phyloP scores from a whole-genome alignment of 2,113 vertebrate genomes.

The Aegithalos caudatus region DNA sequence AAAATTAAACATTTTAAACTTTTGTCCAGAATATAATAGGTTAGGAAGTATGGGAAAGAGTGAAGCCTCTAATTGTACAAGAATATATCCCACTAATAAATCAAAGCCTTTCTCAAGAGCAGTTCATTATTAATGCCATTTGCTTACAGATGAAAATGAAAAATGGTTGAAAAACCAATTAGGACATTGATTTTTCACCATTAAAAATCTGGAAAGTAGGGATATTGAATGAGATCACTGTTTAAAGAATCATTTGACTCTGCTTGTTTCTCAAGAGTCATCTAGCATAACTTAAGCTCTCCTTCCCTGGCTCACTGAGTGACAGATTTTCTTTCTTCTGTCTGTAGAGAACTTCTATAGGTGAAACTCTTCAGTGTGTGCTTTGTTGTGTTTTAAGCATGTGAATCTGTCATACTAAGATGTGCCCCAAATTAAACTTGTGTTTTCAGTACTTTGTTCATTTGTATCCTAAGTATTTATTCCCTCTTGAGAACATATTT shows the following conservation, averaged over 20 bases:
- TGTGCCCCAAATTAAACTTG: background rate
- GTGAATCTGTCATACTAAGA: background rate
- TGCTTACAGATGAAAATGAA: conserved; percentile 1
- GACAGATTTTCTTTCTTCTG: background rate
- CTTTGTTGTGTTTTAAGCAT: background rate
- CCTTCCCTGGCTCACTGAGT: background rate
- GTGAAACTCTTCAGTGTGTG: background rate
- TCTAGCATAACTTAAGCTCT: background rate
- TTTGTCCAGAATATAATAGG: background rate
- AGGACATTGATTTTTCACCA: conserved; percentile 10
- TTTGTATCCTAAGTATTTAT: background rate
- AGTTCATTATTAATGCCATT: conserved; percentile 19
- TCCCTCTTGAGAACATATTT: background rate
- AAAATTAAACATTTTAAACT: background rate
- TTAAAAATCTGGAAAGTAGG: background rate
- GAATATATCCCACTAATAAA: background rate
- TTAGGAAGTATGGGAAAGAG: background rate
- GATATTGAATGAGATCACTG: background rate
- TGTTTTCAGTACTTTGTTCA: background rate
- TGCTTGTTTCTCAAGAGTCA: background rate
- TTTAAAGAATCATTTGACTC: background rate
- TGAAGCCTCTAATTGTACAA: background rate
- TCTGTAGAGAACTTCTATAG: background rate
- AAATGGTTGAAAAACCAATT: conserved; percentile 24
- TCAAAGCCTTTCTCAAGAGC: background rate